These are phyloP conservation scores for Cactoblastis cactorum DNA, from an alignment of 2,888 invertebrate genomes.

Conservation along the genomic window DNA sequence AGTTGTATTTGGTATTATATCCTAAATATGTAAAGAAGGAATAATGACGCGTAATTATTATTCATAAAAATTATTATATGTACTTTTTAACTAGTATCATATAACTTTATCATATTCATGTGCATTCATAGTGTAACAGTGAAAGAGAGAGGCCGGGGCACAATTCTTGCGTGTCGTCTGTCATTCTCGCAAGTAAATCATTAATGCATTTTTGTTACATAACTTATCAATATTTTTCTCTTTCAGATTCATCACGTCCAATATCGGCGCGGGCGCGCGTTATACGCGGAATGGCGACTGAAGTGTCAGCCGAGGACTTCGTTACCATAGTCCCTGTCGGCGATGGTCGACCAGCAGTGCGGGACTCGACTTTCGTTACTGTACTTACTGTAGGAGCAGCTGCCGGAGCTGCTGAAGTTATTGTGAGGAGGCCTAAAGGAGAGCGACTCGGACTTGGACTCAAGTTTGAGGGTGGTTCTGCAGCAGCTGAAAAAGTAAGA, in stretches of 20 bases:
- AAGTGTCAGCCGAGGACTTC: constrained; percentile 71
- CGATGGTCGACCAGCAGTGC: constrained; percentile 55
- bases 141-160: constrained; percentile 65
- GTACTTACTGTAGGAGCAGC: constrained; percentile 78
- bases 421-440: constrained; percentile 91
- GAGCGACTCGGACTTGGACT: constrained; percentile 94
- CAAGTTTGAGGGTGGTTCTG: constrained; percentile 94
- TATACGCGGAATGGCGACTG: constrained; percentile 71
- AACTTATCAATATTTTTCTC: constrained; percentile 66
- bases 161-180: constrained; percentile 52
- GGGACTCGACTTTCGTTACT: constrained; percentile 76
- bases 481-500: constrained; percentile 88
- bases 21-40: too few relatives aligned
- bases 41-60: too few relatives aligned
- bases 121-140: constrained; percentile 56
- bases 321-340: constrained; percentile 81
- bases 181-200: constrained; percentile 42
- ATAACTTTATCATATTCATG: constrained; percentile 48
- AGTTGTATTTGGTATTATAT: too few relatives aligned
- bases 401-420: constrained; percentile 84
- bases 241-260: constrained; percentile 52
- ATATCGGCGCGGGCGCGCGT: constrained; percentile 53
- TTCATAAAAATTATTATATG: neutral
- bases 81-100: constrained; percentile 41
- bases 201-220: constrained; percentile 59